A percentile compares a stretch with the other conserved stretches of the same genome.
These are phyloP conservation scores for Apodemia zela DNA, from an alignment of 2,888 invertebrate genomes.

Conservation along the genomic window DNA sequence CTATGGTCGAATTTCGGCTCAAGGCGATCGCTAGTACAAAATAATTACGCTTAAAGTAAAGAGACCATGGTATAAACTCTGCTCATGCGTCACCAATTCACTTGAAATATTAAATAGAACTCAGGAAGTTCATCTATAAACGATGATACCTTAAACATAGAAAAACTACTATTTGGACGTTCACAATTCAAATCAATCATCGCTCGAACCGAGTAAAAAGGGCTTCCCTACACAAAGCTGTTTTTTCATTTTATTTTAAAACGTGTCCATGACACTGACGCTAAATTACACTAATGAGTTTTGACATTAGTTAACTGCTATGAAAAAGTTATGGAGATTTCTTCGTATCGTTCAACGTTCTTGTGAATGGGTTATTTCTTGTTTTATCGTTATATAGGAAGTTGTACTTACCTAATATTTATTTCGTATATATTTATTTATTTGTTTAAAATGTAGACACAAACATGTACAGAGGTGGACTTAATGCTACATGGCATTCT, in stretches of 20 bases:
- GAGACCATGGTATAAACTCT: too few species aligned
- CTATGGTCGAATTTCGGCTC: too few species aligned
- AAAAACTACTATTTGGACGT: conserved; percentile 2
- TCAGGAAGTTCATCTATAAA: conserved; percentile 1
- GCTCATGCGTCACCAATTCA: too few species aligned
- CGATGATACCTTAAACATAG: conserved; percentile 1
- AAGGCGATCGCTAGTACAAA: too few species aligned
- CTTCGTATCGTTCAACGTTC: conserved; percentile 40
- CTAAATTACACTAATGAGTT: conserved; percentile 75
- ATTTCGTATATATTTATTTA: too few species aligned
- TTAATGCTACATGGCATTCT: too few species aligned
- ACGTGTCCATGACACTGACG: conserved; percentile 76
- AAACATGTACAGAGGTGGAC: too few species aligned
- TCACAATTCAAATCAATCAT: conserved; percentile 60
- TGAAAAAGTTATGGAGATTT: conserved; percentile 44
- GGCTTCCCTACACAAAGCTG: conserved; percentile 36
- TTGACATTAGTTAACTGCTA: conserved; percentile 69
- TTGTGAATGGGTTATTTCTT: conserved; percentile 57
- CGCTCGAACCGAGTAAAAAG: conserved; percentile 38
- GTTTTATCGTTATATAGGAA: conserved; percentile 29
- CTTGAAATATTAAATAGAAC: not conserved
- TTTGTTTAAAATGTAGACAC: too few species aligned
- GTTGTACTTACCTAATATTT: not conserved
- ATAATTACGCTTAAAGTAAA: too few species aligned
- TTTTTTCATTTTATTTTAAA: conserved; percentile 65